These are phyloP conservation scores for Parotocinclus haroldoi DNA, from an alignment of 2,797 vertebrate species.

Conservation along the genomic window DNA sequence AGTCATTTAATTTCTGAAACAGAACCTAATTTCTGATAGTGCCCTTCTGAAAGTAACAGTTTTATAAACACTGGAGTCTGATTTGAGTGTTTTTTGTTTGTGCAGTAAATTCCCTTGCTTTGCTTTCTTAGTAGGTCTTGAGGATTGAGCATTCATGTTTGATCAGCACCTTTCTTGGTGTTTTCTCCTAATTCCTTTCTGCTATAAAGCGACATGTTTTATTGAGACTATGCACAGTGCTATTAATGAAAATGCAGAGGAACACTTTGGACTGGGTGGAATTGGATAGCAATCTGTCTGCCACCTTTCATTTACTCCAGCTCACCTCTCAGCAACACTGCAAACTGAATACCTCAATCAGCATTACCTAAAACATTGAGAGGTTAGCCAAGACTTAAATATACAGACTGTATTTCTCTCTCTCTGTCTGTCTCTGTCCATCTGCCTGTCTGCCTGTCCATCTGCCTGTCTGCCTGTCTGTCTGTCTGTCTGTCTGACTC, in stretches of 20 bases:
- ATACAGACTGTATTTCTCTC: too few species aligned
- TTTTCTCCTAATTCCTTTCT: slow-evolving; percentile 13
- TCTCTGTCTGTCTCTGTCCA: too few species aligned
- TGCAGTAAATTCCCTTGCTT: too few species aligned
- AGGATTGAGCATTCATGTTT: slow-evolving; percentile 7
- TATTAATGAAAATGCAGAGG: slow-evolving; percentile 36
- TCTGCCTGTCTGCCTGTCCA: too few species aligned
- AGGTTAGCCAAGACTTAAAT: slow-evolving; percentile 3
- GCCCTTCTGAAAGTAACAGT: too few species aligned
- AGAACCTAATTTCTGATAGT: too few species aligned
- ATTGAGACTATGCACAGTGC: slow-evolving; percentile 21
- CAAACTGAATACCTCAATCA: slow-evolving; percentile 22
- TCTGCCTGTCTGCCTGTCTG: too few species aligned
- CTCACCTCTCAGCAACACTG: slow-evolving; percentile 9
- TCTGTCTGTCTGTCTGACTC: too few species aligned
- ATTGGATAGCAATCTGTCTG: slow-evolving; percentile 41
- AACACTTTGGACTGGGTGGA: slow-evolving; percentile 28
- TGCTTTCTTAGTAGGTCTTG: background rate
- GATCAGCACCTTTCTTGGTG: background rate
- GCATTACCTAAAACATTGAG: slow-evolving; percentile 21
- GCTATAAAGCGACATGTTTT: slow-evolving; percentile 37
- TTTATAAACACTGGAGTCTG: too few species aligned
- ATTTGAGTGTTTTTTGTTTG: too few species aligned
- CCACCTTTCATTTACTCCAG: slow-evolving; percentile 39
- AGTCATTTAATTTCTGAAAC: too few species aligned